A percentile compares a stretch with the other conserved stretches of the same genome.
Conservation (phyloP, 2,797 vertebrate species). For the Gallinago nigripennis region DNA sequence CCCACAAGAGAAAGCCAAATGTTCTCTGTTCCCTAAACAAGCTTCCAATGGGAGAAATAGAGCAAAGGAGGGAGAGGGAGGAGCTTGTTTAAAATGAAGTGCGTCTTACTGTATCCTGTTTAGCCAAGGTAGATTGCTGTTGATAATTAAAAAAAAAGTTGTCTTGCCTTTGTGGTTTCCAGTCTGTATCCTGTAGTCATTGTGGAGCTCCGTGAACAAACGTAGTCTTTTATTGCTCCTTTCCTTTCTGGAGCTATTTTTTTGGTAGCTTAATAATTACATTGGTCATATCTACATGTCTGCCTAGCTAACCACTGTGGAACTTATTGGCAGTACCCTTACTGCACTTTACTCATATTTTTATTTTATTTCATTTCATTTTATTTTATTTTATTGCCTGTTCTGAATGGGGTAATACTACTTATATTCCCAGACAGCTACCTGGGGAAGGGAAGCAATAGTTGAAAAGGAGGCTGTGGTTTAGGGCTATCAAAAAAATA, state of each 20-base stretch:
- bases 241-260: not conserved
- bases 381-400: not conserved
- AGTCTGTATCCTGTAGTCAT: not conserved
- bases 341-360: accelerated
- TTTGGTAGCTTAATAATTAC: not conserved
- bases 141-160: not conserved
- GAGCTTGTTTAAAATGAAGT: not conserved
- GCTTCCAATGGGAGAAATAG: not conserved
- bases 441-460: not conserved
- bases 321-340: not conserved
- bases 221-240: not conserved
- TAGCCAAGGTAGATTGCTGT: not conserved
- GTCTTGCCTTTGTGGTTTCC: not conserved
- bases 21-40: not conserved
- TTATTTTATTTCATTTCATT: not conserved
- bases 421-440: not conserved
- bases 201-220: not conserved
- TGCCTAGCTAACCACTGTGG: not conserved
- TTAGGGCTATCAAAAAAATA: not conserved
- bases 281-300: not conserved
- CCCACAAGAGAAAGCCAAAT: not conserved
- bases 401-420: not conserved
- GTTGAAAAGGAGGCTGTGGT: not conserved
- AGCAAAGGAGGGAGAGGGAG: not conserved
- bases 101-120: not conserved